These are phyloP conservation scores for Colistium nudipinnis DNA, from an alignment of 2,113 vertebrate genomes.

Conservation along the genomic window DNA sequence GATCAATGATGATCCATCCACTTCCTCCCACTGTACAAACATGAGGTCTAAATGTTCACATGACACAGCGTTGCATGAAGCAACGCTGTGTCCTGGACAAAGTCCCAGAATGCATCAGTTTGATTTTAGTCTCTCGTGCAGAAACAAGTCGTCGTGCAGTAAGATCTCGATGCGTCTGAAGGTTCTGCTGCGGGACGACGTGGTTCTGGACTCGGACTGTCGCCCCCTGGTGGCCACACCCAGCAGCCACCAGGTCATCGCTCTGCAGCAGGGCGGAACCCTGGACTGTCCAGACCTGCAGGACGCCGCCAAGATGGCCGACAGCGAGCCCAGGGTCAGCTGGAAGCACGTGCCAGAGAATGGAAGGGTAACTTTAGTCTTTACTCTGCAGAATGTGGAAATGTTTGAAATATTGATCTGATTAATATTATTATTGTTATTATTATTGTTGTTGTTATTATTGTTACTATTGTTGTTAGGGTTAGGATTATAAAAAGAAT, in stretches of 20 bases:
- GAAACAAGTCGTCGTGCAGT: conserved; percentile 89
- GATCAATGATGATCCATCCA: no score
- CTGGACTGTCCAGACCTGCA: conserved; percentile 87
- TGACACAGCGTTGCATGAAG: no score
- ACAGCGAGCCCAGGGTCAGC: conserved; percentile 71
- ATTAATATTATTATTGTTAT: no score
- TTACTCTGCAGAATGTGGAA: not conserved
- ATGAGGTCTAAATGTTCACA: not conserved
- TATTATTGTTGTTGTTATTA: no score
- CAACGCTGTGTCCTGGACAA: not conserved
- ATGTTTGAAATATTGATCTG: no score
- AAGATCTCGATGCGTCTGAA: conserved; percentile 87
- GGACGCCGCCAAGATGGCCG: conserved; percentile 81
- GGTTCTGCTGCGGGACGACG: conserved; percentile 74
- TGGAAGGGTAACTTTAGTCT: not conserved
- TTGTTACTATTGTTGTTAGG: no score
- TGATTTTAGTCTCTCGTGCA: conserved; percentile 43
- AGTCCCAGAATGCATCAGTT: no score
- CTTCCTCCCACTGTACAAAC: no score
- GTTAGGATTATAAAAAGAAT: no score
- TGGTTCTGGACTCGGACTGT: conserved; percentile 62
- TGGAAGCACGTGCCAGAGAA: conserved; percentile 83
- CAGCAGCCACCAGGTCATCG: conserved; percentile 52
- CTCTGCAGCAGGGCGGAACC: conserved; percentile 66
- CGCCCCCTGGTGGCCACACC: conserved; percentile 23